Conservation (phyloP, 37 sponge, comb jelly and placozoan species). For the Bolinopsis microptera region DNA sequence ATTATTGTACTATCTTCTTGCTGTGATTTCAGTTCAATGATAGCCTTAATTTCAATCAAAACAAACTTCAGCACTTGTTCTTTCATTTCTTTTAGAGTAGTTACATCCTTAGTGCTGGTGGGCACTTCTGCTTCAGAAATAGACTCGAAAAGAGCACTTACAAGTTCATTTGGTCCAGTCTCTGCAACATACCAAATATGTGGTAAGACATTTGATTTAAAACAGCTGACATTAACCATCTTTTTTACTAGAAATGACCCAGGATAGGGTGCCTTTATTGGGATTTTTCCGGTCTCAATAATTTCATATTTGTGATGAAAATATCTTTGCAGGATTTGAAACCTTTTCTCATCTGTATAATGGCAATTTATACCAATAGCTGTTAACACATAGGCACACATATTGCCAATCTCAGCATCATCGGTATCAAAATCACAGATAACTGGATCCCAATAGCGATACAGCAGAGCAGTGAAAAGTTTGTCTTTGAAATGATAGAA, state of each 20-base stretch:
- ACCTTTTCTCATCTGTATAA: not conserved
- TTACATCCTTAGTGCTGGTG: not conserved
- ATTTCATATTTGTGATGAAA: not conserved
- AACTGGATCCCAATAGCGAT: too few species aligned
- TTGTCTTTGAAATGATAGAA: not conserved
- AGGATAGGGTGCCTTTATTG: not conserved
- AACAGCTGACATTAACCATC: not conserved
- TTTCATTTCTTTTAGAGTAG: not conserved
- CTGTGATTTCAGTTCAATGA: not conserved
- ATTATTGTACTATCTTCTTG: not conserved
- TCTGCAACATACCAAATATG: not conserved
- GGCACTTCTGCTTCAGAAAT: not conserved
- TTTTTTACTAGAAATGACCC: not conserved
- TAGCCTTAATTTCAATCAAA: not conserved
- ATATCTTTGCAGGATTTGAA: not conserved
- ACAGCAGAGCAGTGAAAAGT: not conserved
- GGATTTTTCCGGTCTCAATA: not conserved
- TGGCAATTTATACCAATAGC: not conserved
- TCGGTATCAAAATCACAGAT: too few species aligned
- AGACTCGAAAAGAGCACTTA: not conserved
- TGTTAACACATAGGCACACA: not conserved
- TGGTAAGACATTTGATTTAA: not conserved
- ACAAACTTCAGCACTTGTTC: not conserved
- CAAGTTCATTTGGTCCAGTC: not conserved
- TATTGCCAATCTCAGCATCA: not conserved